These are phyloP conservation scores for Oreochromis spilurus DNA, from an alignment of 2,113 vertebrate species.

Conservation along the genomic window DNA sequence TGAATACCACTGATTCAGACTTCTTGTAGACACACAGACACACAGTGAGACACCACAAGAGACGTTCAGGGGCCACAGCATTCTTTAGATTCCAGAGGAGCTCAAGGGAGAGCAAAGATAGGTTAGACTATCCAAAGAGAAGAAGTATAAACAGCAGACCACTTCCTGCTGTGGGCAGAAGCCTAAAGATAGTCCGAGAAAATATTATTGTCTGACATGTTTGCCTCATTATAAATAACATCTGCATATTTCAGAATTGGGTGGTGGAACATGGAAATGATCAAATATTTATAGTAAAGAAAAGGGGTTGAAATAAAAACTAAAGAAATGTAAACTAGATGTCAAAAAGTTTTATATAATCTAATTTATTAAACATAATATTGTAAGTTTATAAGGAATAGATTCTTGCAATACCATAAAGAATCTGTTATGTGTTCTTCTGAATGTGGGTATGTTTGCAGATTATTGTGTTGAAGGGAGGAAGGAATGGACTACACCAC, in stretches of 20 bases:
- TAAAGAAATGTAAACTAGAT: background rate
- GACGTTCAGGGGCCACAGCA: conserved; percentile 40
- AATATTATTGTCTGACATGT: conserved; percentile 29
- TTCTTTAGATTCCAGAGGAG: conserved; percentile 59
- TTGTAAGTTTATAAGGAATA: background rate
- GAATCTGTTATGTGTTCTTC: background rate
- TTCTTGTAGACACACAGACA: conserved; percentile 9
- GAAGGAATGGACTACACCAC: conserved; percentile 3
- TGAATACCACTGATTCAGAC: conserved; percentile 48
- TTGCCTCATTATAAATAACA: conserved; percentile 3
- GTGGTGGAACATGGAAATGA: background rate
- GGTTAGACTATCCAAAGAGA: conserved; percentile 21
- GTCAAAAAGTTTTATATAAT: background rate
- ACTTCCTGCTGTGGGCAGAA: conserved; percentile 24
- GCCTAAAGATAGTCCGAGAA: conserved; percentile 29
- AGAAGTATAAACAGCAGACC: conserved; percentile 33
- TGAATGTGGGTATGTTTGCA: background rate
- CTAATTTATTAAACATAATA: background rate
- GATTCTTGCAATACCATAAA: background rate
- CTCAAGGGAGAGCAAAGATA: conserved; percentile 41
- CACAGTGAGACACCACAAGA: conserved; percentile 1
- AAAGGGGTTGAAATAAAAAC: background rate
- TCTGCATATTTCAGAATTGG: background rate
- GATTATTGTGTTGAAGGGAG: background rate
- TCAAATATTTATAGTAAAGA: background rate